These are phyloP conservation scores for Prionace glauca DNA, from an alignment of 2,797 vertebrate species.

Conservation along the genomic window DNA sequence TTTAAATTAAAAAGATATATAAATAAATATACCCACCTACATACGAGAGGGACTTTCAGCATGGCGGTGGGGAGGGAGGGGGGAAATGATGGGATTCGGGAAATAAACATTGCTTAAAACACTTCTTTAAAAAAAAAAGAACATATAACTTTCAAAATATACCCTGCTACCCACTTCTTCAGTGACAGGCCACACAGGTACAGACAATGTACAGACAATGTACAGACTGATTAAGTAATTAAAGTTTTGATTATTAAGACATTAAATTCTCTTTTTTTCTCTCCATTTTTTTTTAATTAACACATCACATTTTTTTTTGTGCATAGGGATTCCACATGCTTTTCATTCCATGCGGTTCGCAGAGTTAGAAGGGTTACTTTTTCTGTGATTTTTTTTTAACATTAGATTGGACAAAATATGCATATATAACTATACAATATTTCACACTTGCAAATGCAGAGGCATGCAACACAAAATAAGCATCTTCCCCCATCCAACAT, in stretches of 20 bases:
- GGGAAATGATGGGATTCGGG: background rate
- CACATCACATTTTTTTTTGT: slow-evolving; percentile 23
- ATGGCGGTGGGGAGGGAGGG: too few species aligned
- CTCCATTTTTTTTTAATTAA: background rate
- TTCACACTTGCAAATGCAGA: slow-evolving; percentile 35
- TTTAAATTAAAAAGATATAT: background rate
- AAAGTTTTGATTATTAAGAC: slow-evolving; percentile 27
- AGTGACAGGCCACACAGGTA: slow-evolving; percentile 5
- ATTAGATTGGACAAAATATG: slow-evolving; percentile 31
- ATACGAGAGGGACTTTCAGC: background rate
- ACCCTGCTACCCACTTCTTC: slow-evolving; percentile 1
- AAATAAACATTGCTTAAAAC: background rate
- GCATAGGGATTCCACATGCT: slow-evolving; percentile 31
- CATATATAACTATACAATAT: slow-evolving; percentile 38
- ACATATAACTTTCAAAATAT: slow-evolving; percentile 14
- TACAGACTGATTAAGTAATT: slow-evolving; percentile 5
- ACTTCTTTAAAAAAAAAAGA: background rate
- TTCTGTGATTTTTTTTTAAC: slow-evolving; percentile 13
- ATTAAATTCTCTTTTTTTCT: slow-evolving; percentile 22
- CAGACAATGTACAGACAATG: slow-evolving; percentile 21
- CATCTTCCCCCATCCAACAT: slow-evolving; percentile 14
- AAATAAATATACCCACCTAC: background rate
- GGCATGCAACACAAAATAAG: slow-evolving; percentile 36
- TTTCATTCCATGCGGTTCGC: background rate
- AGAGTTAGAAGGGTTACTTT: background rate